Evolutionary conservation across 2,113 vertebrate species (phyloP).

Genomic region (Cyanoderma ruficeps): DNA sequence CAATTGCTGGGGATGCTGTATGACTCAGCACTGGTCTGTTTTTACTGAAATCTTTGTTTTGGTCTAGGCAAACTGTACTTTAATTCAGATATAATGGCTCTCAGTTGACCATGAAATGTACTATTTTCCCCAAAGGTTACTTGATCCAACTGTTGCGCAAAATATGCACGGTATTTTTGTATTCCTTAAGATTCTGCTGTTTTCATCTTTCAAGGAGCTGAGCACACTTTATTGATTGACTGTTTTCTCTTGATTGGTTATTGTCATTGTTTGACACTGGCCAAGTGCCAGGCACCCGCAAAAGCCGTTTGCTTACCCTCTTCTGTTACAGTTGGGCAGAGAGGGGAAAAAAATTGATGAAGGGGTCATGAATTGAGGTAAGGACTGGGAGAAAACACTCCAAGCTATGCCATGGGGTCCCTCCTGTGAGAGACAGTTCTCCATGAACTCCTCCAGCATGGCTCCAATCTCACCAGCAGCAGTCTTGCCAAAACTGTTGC

Average conservation of each 20-base stretch:
- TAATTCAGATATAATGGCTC: not conserved
- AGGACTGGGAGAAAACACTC: not conserved
- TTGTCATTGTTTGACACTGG: not conserved
- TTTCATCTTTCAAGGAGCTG: not conserved
- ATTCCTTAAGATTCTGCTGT: not conserved
- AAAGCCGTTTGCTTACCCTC: accelerated
- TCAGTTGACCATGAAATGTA: not conserved
- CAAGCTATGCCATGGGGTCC: not conserved
- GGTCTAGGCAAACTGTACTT: not conserved
- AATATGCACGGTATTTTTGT: accelerated
- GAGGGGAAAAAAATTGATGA: not conserved
- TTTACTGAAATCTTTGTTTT: not conserved
- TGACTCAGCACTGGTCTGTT: not conserved
- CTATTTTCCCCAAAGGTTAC: not conserved
- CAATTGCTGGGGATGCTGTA: not conserved
- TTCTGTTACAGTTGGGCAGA: not conserved
- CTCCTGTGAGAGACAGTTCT: not conserved
- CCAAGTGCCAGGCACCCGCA: not conserved
- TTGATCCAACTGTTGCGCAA: not conserved
- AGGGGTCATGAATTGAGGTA: not conserved
- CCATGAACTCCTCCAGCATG: accelerated
- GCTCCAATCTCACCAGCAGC: not conserved
- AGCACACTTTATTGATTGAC: not conserved
- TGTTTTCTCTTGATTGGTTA: not conserved
- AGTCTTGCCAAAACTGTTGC: not conserved